Percentiles rank a stretch among this genome's conserved stretches.
These are phyloP conservation scores for Liparis tanakae DNA, from an alignment of 2,797 vertebrate species.

Conservation along the genomic window DNA sequence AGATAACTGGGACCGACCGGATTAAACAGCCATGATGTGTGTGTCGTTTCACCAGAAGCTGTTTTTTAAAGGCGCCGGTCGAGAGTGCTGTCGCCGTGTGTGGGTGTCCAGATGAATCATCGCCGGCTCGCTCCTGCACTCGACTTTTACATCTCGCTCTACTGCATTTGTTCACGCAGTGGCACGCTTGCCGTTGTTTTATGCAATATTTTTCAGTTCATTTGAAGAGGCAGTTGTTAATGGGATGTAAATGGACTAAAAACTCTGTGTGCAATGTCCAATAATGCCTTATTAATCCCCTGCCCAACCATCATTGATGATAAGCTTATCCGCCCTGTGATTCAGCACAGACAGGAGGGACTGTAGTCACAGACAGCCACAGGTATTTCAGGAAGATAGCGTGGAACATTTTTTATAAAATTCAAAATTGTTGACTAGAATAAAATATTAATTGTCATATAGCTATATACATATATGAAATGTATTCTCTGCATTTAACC, in stretches of 20 bases:
- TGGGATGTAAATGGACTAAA: background rate
- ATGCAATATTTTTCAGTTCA: background rate
- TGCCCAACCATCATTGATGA: constrained; percentile 22
- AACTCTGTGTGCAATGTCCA: constrained; percentile 3
- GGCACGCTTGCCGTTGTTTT: background rate
- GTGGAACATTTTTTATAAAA: background rate
- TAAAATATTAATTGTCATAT: too few relatives aligned
- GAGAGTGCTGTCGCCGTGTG: background rate
- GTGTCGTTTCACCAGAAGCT: background rate
- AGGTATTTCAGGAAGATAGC: background rate
- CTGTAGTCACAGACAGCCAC: background rate
- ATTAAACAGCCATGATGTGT: background rate
- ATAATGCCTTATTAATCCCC: constrained; percentile 7
- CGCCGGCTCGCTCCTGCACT: background rate
- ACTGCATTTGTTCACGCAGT: background rate
- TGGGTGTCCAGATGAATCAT: constrained; percentile 20
- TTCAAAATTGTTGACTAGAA: background rate
- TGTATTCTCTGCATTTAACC: too few relatives aligned
- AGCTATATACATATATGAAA: too few relatives aligned
- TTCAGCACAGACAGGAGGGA: constrained; percentile 21
- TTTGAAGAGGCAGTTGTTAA: background rate
- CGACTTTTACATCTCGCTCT: constrained; percentile 1
- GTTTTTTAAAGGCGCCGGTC: background rate
- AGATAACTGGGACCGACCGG: background rate
- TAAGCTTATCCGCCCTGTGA: constrained; percentile 34